Evolutionary conservation across 2,888 invertebrate species (phyloP).

Genomic region (Arrhopalites spinosus): DNA sequence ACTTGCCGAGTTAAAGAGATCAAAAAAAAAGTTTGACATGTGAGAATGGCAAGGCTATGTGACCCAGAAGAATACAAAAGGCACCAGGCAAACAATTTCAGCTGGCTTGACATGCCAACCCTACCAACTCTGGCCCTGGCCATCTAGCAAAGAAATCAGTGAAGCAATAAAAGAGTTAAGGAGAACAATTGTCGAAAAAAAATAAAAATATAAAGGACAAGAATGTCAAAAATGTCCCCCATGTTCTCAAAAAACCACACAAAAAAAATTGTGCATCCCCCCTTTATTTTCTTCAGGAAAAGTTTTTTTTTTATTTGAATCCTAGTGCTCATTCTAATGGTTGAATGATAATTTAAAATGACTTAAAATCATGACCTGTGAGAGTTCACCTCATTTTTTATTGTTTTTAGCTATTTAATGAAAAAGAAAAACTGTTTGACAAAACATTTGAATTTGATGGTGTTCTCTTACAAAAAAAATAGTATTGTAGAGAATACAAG

Average conservation of each 20-base stretch:
- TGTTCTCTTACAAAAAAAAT: too few relatives aligned
- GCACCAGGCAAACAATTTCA: background rate
- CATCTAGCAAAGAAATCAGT: background rate
- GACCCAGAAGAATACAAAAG: constrained; percentile 31
- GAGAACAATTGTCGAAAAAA: background rate
- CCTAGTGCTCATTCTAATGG: too few relatives aligned
- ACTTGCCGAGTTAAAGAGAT: background rate
- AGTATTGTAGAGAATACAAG: too few relatives aligned
- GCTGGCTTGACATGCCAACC: constrained; percentile 24
- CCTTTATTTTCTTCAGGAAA: background rate
- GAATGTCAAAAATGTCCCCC: background rate
- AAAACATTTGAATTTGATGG: too few relatives aligned
- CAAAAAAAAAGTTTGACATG: constrained; percentile 35
- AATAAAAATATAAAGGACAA: background rate
- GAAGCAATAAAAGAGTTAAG: background rate
- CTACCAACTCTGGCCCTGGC: background rate
- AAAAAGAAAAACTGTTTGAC: too few relatives aligned
- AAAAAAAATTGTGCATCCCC: too few relatives aligned
- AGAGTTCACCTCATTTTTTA: too few relatives aligned
- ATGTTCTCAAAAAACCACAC: too few relatives aligned
- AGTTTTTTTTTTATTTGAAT: too few relatives aligned
- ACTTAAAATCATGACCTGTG: too few relatives aligned
- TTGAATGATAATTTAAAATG: too few relatives aligned
- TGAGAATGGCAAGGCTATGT: constrained; percentile 39
- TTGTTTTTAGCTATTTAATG: too few relatives aligned